phyloP scores from a whole-genome alignment of 2,797 vertebrate genomes.

The Buceros bicornis region DNA sequence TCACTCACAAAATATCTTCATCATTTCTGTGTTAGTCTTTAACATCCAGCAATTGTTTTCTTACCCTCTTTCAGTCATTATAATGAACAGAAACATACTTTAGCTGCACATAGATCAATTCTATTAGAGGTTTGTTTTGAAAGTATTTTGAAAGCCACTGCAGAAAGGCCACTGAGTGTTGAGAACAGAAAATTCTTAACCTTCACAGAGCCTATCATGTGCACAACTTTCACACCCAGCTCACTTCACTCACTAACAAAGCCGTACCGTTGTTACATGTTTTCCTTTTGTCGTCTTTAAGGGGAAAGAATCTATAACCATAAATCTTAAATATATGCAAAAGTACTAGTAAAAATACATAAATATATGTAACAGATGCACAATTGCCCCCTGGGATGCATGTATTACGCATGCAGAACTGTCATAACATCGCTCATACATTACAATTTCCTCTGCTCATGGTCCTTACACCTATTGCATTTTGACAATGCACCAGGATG shows the following conservation, averaged over 20 bases:
- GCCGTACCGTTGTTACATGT: slow-evolving; percentile 73
- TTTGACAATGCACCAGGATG: slow-evolving; percentile 68
- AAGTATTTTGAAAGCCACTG: slow-evolving; percentile 46
- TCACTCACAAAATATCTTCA: slow-evolving; percentile 46
- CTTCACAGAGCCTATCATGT: slow-evolving; percentile 30
- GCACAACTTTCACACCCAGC: slow-evolving; percentile 1
- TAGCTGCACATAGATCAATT: slow-evolving; percentile 58
- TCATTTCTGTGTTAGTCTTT: slow-evolving; percentile 63
- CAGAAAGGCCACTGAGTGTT: slow-evolving; percentile 7
- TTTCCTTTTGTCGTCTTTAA: slow-evolving; percentile 79
- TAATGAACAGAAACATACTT: slow-evolving; percentile 58
- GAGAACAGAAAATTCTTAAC: slow-evolving; percentile 30
- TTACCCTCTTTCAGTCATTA: slow-evolving; percentile 59
- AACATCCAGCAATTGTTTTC: slow-evolving; percentile 58
- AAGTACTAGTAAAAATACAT: slow-evolving; percentile 80
- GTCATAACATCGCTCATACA: slow-evolving; percentile 72
- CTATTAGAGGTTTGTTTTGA: slow-evolving; percentile 43
- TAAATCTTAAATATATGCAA: slow-evolving; percentile 80
- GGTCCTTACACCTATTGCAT: slow-evolving; percentile 73
- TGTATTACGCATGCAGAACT: slow-evolving; percentile 78
- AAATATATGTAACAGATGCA: slow-evolving; percentile 83
- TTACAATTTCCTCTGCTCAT: slow-evolving; percentile 62
- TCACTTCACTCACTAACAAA: slow-evolving; percentile 44
- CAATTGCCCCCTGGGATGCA: slow-evolving; percentile 77
- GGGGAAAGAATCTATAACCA: slow-evolving; percentile 73